These are phyloP conservation scores for Octomys mimax DNA, from an alignment of 2,797 vertebrate genomes.

Conservation along the genomic window DNA sequence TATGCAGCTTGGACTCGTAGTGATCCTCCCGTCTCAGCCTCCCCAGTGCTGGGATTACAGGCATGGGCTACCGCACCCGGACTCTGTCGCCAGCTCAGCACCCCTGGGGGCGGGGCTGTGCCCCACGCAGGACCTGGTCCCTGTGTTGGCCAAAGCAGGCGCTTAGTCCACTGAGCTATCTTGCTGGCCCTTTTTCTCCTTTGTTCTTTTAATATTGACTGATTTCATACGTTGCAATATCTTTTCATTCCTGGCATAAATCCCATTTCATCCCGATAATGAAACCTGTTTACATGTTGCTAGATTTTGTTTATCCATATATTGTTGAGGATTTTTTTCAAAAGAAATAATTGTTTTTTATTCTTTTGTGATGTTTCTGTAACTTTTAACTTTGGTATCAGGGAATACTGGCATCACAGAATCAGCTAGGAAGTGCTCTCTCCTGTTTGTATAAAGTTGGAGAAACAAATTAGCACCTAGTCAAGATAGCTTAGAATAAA, in stretches of 20 bases:
- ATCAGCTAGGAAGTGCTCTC: neutral
- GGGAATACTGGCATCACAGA: neutral
- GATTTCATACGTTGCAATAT: conserved; percentile 9
- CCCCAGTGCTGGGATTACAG: too few relatives aligned
- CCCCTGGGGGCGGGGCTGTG: too few relatives aligned
- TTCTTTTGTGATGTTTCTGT: conserved; percentile 41
- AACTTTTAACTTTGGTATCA: conserved; percentile 21
- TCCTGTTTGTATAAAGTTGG: neutral
- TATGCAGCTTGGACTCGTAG: too few relatives aligned
- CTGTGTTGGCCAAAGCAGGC: too few relatives aligned
- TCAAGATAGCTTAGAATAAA: conserved; percentile 48
- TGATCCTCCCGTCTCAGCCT: too few relatives aligned
- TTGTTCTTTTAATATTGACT: conserved; percentile 36
- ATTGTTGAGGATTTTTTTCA: neutral
- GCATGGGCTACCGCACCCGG: too few relatives aligned
- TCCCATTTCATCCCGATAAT: neutral
- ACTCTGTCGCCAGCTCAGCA: too few relatives aligned
- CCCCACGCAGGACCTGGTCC: too few relatives aligned
- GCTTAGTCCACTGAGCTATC: too few relatives aligned
- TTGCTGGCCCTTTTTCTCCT: neutral
- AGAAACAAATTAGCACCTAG: neutral
- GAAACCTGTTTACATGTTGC: neutral
- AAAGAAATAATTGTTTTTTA: neutral
- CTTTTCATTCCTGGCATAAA: neutral
- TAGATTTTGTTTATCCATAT: neutral